These are phyloP conservation scores for Salmo trutta DNA, from an alignment of 2,797 vertebrate genomes.

Conservation along the genomic window DNA sequence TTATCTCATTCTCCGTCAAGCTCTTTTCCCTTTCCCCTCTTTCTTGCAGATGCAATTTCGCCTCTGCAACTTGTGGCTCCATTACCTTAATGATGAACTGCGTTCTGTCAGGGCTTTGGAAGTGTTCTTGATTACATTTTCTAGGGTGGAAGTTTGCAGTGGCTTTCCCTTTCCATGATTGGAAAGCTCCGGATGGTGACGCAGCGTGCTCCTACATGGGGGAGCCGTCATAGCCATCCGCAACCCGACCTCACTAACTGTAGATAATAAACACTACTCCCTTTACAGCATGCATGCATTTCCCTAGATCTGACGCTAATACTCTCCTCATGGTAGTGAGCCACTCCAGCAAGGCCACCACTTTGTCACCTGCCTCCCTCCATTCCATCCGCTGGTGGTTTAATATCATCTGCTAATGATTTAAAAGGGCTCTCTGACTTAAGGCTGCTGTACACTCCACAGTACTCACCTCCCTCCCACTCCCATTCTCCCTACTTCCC, in stretches of 20 bases:
- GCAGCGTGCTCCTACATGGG: background rate
- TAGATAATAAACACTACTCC: conserved; percentile 10
- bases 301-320: conserved; percentile 7
- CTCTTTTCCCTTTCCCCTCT: background rate
- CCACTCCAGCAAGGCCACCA: background rate
- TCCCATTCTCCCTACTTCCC: background rate
- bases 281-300: background rate
- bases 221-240: background rate
- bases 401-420: conserved; percentile 28
- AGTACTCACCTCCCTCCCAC: background rate
- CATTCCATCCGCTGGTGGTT: background rate
- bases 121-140: conserved; percentile 16
- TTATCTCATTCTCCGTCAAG: conserved; percentile 10
- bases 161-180: conserved; percentile 14
- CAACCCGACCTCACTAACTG: background rate
- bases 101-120: background rate
- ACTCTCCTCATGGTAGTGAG: background rate
- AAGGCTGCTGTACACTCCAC: background rate
- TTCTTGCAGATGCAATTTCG: conserved; percentile 3
- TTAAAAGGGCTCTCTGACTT: conserved; percentile 16
- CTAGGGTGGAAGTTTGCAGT: conserved; percentile 9
- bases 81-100: conserved; percentile 25
- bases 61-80: background rate
- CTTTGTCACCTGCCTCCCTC: background rate
- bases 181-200: background rate